Evolutionary conservation across 2,113 vertebrate species (phyloP), one percentile per base, ranked within the genome.

Genomic region (Spea multiplicata): DNA sequence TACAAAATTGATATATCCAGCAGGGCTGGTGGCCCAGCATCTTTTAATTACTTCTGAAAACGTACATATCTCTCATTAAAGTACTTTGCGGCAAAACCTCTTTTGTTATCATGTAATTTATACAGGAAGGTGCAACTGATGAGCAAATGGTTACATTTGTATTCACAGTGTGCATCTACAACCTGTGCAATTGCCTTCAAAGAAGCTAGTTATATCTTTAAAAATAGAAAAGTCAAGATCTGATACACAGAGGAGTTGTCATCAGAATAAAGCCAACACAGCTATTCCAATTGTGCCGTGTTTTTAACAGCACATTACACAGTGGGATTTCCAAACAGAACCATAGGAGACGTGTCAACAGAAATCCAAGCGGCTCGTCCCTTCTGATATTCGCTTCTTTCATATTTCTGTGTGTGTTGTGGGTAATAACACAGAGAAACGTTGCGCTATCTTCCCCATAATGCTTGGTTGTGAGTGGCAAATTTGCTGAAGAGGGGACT

Each of bases 401-500:
- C 61, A 30, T 47, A 13, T 4, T 62, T 52, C 75, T 55, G 5
- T 14, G 17, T 5, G 17, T 71, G n/a, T 30, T 46, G 9, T 16
- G 44, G 47, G 53, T 49, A 44, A 49, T 61, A 45, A 59, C n/a
- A 6, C 61, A 10, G 8, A 7, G 16, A 17, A 44, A 59, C 61
- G n/a, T 45, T 75, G 3, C 30, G 6, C 8, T 46, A 8, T 44
- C 13, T 70, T 50, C 12, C 16, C 13, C 46, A 44, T n/a, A 61
- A 77, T 77, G 44, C 44, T 49, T 59, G 44, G 13, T 50, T 50
- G 59, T 52, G 59, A n/a, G n/a, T 71, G 66, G 8, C 46, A 78
- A 62, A 62, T 57, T 17, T 48, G 52, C 44, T 13, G 3, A 59
- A 59, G 55, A 59, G 12, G 30, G 30, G 30, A 30, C 30, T 30